Base-by-base conservation (phyloP, 2,888 invertebrate genomes). In the Pandemis corylana region DNA sequence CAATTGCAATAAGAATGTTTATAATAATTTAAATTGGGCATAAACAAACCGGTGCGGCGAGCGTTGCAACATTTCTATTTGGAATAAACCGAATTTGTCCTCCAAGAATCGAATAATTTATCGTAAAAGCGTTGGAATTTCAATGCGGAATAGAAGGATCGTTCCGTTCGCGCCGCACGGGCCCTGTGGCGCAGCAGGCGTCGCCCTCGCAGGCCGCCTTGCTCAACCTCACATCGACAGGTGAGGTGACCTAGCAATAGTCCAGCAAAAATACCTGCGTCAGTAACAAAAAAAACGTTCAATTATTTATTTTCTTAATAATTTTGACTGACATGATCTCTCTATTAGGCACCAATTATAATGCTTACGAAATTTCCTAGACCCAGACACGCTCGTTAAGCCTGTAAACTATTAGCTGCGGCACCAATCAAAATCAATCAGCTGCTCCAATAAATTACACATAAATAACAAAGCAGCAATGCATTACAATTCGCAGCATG, bases 221-320 rank as follows among this genome's bases (percentile, higher is more conserved):
- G 80, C 80, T 84, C 82, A 84, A 85, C 71, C 44, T 53, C 56
- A n/a, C 28, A 53, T 77, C 66, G 75, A 77, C 88, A 88, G 86
- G 87, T 89, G 88, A 88, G 86, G 87, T 88, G 88, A 59, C 86
- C 87, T 77, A n/a, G 51, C 5, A 51, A 12, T 5, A 12, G 46
- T 46, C 28, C 28, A 12, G 12, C 46, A 12, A 12, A 46, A 46
- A 46, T 46, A 46, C 28, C 28, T 36, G 28, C n/a, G 51, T 5
- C 13, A 5, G 5, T 66, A 46, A 53, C 42, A 64, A 15, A 5
- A 44, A 15, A 64, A 62, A 72, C 36, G 20, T 15, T 20, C 20
- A 59, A 44, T n/a, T 72, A 63, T 59, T 46, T 61, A 68, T 53
- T 53, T 51, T 20, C 12, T 44, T 28, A 20, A 49, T 59, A 10